A percentile compares a stretch with the other conserved stretches of the same genome.
Conservation (phyloP, 2,888 invertebrate genomes). For the Campoplex capitator region DNA sequence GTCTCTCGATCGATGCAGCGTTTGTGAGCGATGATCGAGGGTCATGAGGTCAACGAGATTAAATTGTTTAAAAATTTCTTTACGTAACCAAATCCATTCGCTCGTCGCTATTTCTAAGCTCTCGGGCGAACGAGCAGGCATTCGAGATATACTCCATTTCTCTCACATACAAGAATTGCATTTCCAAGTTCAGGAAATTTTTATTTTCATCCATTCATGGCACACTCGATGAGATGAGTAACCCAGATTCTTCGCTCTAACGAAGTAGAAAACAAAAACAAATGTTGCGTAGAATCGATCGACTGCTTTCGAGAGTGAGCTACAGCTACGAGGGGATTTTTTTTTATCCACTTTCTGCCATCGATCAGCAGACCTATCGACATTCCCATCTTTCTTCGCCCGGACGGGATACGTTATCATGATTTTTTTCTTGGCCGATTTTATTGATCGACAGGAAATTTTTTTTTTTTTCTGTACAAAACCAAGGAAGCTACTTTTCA, state of each 20-base stretch:
- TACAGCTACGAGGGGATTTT: not conserved
- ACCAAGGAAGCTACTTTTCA: not conserved
- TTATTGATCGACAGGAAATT: not conserved
- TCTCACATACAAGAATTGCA: not conserved
- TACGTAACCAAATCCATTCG: slow-evolving; percentile 27
- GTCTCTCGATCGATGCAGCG: slow-evolving; percentile 2
- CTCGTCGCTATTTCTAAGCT: not conserved
- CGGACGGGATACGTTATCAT: not conserved
- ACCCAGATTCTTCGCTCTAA: not conserved
- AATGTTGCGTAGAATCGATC: not conserved
- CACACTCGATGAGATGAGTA: not conserved
- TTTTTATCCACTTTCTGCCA: not conserved
- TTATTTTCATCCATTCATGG: slow-evolving; percentile 9
- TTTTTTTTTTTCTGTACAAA: not conserved
- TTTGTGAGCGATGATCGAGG: not conserved
- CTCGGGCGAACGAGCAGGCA: not conserved
- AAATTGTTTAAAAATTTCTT: slow-evolving; percentile 22
- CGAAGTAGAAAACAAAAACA: not conserved
- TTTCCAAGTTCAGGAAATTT: slow-evolving; percentile 40
- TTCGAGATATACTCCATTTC: not conserved
- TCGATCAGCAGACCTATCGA: slow-evolving; percentile 7
- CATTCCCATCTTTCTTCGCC: not conserved
- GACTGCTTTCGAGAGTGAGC: not conserved
- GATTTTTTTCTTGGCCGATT: not conserved
- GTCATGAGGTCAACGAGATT: slow-evolving; percentile 38